Evolutionary conservation across 2,888 invertebrate species (phyloP).

Genomic region (Cinara cedri): DNA sequence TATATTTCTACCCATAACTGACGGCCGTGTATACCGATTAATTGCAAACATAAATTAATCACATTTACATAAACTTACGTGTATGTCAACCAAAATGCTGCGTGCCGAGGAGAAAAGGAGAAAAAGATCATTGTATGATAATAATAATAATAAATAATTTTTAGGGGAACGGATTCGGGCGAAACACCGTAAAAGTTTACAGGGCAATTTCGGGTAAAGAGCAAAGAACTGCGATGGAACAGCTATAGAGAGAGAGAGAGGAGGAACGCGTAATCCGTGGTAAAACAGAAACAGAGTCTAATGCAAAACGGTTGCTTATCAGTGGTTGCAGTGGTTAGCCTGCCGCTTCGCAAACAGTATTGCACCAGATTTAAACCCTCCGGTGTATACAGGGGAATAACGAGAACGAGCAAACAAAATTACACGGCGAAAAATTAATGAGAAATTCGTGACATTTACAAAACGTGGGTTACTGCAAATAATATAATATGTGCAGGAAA

Average conservation of each 20-base stretch:
- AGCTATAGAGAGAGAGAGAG: neutral
- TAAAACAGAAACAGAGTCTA: slow-evolving; percentile 33
- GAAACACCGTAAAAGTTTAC: slow-evolving; percentile 17
- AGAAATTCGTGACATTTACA: neutral
- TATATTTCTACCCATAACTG: too few species aligned
- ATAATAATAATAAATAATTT: neutral
- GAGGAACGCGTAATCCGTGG: slow-evolving; percentile 4
- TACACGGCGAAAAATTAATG: slow-evolving; percentile 8
- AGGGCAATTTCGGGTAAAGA: slow-evolving; percentile 11
- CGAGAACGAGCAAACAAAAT: slow-evolving; percentile 35
- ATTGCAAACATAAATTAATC: too few species aligned
- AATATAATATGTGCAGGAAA: too few species aligned
- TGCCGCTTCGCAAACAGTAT: neutral
- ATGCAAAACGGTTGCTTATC: slow-evolving; percentile 50
- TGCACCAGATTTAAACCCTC: slow-evolving; percentile 10
- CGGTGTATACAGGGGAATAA: slow-evolving; percentile 4
- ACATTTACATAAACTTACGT: too few species aligned
- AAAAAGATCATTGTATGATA: too few species aligned
- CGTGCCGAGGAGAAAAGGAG: too few species aligned
- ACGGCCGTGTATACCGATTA: too few species aligned
- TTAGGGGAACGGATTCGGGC: neutral
- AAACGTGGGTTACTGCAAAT: neutral
- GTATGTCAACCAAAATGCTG: too few species aligned
- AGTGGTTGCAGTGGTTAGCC: slow-evolving; percentile 34
- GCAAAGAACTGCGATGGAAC: neutral